Percentiles rank a stretch among this genome's conserved stretches.
Conservation (phyloP, 2,113 vertebrate species). For the Euleptes europaea region DNA sequence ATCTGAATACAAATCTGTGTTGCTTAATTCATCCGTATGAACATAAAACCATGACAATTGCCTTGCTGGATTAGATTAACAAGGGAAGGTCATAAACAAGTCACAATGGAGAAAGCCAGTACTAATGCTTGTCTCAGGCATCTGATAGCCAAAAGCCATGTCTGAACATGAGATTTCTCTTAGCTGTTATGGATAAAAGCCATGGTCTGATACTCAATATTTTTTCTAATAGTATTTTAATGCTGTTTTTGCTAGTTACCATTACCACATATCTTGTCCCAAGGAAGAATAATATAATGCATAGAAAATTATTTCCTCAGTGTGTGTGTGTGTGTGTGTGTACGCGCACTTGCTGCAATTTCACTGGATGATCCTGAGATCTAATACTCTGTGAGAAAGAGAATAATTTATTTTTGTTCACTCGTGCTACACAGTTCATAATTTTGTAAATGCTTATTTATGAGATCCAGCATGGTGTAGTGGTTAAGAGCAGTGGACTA, state of each 20-base stretch:
- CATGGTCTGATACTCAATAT: too few relatives aligned
- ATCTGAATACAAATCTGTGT: background rate
- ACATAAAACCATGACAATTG: background rate
- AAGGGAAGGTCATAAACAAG: background rate
- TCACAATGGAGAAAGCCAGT: background rate
- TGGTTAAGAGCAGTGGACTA: too few relatives aligned
- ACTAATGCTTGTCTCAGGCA: background rate
- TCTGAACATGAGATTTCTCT: background rate
- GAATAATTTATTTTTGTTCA: background rate
- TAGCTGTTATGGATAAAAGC: background rate
- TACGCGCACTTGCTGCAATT: too few relatives aligned
- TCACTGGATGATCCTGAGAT: background rate
- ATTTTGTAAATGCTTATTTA: background rate
- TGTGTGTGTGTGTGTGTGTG: too few relatives aligned
- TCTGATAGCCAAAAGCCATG: too few relatives aligned
- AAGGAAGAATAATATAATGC: background rate
- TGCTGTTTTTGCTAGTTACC: background rate
- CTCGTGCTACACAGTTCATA: background rate
- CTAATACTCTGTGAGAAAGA: background rate
- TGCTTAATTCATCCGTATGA: background rate
- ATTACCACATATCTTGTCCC: background rate
- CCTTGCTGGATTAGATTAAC: background rate
- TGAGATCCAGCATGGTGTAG: too few relatives aligned
- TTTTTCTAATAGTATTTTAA: background rate
- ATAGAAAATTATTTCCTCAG: too few relatives aligned